Conservation (phyloP, 2,113 vertebrate species). For the Axis porcinus region DNA sequence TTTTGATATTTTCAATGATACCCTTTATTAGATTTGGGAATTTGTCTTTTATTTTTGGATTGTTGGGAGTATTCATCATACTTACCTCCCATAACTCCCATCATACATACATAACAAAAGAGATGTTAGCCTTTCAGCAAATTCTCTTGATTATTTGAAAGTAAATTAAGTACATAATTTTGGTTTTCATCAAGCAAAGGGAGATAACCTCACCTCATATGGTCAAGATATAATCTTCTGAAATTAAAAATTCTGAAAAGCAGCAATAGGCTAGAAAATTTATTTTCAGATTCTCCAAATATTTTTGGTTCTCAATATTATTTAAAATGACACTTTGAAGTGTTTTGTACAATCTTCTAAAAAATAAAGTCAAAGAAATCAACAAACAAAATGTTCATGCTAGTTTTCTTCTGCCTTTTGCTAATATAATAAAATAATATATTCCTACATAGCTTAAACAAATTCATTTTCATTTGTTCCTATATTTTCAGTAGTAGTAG, state of each 20-base stretch:
- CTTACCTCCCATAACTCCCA: neutral
- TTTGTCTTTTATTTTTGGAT: neutral
- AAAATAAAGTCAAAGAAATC: neutral
- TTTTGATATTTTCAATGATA: neutral
- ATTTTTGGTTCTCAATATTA: neutral
- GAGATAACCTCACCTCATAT: neutral
- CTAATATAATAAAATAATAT: neutral
- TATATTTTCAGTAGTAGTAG: neutral
- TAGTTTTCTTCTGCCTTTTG: neutral
- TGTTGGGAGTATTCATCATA: neutral
- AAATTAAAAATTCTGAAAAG: neutral
- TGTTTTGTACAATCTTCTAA: neutral
- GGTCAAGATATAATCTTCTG: neutral
- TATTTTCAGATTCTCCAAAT: neutral
- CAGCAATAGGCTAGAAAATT: neutral
- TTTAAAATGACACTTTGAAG: neutral
- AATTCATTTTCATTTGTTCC: neutral
- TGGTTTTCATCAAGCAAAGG: neutral
- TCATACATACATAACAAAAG: neutral
- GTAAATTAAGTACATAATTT: neutral
- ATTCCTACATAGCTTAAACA: neutral
- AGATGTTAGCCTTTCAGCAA: neutral
- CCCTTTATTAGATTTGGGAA: neutral
- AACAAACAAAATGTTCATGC: neutral
- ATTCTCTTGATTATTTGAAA: neutral